These are phyloP conservation scores for Phacellophora camtschatica DNA, from an alignment of 30 jellyfish, hydroid and myxozoan genomes.

Conservation along the genomic window DNA sequence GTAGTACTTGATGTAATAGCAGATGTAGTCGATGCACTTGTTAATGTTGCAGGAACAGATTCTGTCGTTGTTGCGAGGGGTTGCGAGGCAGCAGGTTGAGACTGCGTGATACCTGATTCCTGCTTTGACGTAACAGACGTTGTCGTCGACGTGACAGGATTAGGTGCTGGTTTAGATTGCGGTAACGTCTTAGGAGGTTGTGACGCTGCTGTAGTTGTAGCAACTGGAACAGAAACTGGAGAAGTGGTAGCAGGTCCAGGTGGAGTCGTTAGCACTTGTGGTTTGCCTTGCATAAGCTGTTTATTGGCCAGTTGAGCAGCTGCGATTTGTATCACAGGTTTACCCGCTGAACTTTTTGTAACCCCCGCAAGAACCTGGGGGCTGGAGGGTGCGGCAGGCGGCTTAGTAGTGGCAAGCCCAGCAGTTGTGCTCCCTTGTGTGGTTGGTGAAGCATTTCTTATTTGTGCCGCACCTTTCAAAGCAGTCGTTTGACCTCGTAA, in stretches of 20 bases:
- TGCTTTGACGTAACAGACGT: conserved; percentile 1
- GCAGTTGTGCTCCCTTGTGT: conserved; percentile 73
- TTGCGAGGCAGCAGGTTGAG: not conserved
- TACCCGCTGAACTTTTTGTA: conserved; percentile 26
- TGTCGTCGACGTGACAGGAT: conserved; percentile 3
- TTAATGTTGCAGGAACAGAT: too few species aligned
- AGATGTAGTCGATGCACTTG: not conserved
- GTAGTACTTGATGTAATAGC: conserved; percentile 36
- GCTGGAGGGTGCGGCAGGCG: conserved; percentile 33
- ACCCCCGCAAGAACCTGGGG: conserved; percentile 35
- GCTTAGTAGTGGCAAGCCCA: conserved; percentile 72
- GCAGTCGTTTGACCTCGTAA: conserved; percentile 82
- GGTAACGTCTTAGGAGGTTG: conserved; percentile 17
- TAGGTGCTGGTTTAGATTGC: conserved; percentile 24
- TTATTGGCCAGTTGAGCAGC: conserved; percentile 44
- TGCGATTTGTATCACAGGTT: conserved; percentile 34
- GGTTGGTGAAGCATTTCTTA: conserved; percentile 56
- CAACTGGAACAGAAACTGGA: conserved; percentile 5
- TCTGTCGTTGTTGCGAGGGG: not conserved
- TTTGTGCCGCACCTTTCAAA: conserved; percentile 74
- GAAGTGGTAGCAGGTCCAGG: conserved; percentile 16
- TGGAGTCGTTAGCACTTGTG: conserved; percentile 6
- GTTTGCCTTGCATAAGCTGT: not conserved
- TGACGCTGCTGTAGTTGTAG: not conserved
- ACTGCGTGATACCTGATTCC: conserved; percentile 7